phyloP scores from a whole-genome alignment of 2,888 invertebrate species.

The Elmis aenea region DNA sequence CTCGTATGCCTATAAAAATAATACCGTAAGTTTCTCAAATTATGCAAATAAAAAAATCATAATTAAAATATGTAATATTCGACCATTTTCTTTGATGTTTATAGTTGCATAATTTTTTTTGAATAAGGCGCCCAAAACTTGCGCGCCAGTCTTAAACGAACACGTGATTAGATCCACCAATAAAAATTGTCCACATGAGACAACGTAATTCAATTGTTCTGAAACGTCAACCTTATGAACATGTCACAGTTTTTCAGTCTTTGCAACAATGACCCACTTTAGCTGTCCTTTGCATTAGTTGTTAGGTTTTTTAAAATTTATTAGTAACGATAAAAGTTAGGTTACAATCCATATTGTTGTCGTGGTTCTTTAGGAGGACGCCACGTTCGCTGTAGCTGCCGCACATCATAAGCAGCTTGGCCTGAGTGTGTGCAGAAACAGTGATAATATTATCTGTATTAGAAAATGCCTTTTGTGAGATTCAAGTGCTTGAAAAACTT shows the following conservation, averaged over 20 bases:
- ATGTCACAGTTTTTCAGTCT: no score
- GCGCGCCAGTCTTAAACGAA: not conserved
- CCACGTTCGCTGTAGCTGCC: constrained; percentile 18
- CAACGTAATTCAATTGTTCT: constrained; percentile 17
- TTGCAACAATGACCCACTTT: no score
- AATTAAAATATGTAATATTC: no score
- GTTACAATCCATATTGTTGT: constrained; percentile 12
- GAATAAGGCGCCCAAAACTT: not conserved
- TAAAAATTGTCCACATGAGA: constrained; percentile 50
- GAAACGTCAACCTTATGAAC: constrained; percentile 15
- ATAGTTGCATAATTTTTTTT: not conserved
- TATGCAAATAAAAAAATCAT: no score
- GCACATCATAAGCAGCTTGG: constrained; percentile 4
- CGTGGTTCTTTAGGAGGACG: constrained; percentile 14
- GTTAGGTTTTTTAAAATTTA: no score
- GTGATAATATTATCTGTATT: constrained; percentile 11
- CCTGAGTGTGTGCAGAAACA: constrained; percentile 14
- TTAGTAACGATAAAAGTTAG: constrained; percentile 14
- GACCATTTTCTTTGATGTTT: no score
- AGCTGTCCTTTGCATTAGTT: no score
- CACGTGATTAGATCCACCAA: constrained; percentile 38
- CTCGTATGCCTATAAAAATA: constrained; percentile 19
- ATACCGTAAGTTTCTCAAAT: constrained; percentile 14
- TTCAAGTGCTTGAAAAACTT: constrained; percentile 8
- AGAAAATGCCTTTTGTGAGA: constrained; percentile 15